Conservation (phyloP, 2,797 vertebrate species). For the Syngnathus acus region DNA sequence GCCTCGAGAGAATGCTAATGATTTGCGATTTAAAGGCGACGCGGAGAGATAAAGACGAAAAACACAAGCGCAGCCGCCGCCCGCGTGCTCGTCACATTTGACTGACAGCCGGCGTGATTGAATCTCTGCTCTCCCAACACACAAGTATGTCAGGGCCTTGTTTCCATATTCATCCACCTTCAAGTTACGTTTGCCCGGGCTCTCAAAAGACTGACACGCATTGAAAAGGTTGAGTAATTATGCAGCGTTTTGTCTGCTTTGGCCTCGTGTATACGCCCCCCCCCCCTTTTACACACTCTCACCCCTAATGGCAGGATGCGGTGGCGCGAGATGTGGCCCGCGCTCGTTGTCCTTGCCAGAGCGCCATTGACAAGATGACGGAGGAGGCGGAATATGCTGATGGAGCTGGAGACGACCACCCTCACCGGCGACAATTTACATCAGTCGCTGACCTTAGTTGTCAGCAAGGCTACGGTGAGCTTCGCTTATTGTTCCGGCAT, state of each 20-base stretch:
- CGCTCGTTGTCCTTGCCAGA: conserved; percentile 74
- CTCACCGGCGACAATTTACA: conserved; percentile 68
- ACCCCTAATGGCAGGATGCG: conserved; percentile 65
- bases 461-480: conserved; percentile 67
- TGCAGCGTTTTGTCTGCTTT: conserved; percentile 60
- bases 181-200: conserved; percentile 58
- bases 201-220: conserved; percentile 49
- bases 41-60: conserved; percentile 31
- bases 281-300: conserved; percentile 56
- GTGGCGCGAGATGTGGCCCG: conserved; percentile 55
- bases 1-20: conserved; percentile 57
- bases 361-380: conserved; percentile 69
- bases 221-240: conserved; percentile 62
- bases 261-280: conserved; percentile 54
- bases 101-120: conserved; percentile 68
- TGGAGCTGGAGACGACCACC: conserved; percentile 67
- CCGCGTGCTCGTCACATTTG: conserved; percentile 46
- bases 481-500: conserved; percentile 51
- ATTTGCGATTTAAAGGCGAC: conserved; percentile 58
- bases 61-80: conserved; percentile 36
- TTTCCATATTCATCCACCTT: conserved; percentile 71
- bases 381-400: conserved; percentile 75
- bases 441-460: conserved; percentile 68
- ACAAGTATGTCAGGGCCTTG: conserved; percentile 68
- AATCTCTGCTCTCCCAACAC: conserved; percentile 68